Percentiles rank a stretch among this genome's conserved stretches.
These are phyloP conservation scores for Pelochelys cantorii DNA, from an alignment of 2,797 vertebrate species.

Conservation along the genomic window DNA sequence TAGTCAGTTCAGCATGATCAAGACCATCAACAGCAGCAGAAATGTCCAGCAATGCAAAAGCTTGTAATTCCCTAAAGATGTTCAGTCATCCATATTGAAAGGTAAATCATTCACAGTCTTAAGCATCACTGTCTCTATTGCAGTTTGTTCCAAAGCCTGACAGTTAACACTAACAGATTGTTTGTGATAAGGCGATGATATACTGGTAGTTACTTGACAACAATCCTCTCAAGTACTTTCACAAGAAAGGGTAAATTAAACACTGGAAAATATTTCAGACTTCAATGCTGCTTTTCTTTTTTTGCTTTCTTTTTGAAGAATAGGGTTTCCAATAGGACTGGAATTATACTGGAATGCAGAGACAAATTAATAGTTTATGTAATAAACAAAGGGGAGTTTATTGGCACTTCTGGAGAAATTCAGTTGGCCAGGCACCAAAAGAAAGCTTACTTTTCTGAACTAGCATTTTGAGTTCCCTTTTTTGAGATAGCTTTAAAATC, in stretches of 20 bases:
- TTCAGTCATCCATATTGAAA: not conserved
- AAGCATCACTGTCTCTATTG: not conserved
- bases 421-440: not conserved
- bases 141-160: not conserved
- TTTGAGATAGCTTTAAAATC: not conserved
- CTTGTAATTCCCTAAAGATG: not conserved
- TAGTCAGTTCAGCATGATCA: conserved; percentile 40
- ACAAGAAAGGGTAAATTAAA: not conserved
- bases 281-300: not conserved
- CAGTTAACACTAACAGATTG: not conserved
- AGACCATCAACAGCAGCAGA: not conserved
- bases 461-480: not conserved
- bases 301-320: not conserved
- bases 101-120: not conserved
- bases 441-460: not conserved
- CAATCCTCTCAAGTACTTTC: not conserved
- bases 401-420: not conserved
- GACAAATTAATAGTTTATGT: not conserved
- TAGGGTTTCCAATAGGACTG: not conserved
- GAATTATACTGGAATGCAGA: not conserved
- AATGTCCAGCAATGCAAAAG: not conserved
- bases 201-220: not conserved
- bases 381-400: not conserved
- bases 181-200: not conserved
- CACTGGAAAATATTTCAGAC: not conserved